A percentile compares a stretch with the other conserved stretches of the same genome.
These are phyloP conservation scores for Bradypodion pumilum DNA, from an alignment of 2,797 vertebrate species.

Conservation along the genomic window DNA sequence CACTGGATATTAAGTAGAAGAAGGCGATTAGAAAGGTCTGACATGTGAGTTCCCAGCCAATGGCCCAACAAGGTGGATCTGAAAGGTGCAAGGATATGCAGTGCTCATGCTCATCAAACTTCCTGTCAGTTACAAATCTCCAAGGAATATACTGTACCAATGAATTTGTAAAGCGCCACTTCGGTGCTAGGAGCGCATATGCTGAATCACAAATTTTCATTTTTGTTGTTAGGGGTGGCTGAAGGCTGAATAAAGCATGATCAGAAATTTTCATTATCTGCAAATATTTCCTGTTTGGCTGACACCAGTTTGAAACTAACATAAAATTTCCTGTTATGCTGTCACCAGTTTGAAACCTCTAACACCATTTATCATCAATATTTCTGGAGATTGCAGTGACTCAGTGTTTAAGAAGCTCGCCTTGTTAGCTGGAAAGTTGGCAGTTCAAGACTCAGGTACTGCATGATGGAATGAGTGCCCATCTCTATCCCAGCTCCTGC, in stretches of 20 bases:
- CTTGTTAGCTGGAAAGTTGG: too few relatives aligned
- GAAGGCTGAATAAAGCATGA: background rate
- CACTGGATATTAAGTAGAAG: background rate
- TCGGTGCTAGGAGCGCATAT: background rate
- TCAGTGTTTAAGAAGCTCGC: too few relatives aligned
- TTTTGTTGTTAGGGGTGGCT: background rate
- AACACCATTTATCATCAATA: too few relatives aligned
- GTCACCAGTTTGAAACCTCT: background rate
- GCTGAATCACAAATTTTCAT: background rate
- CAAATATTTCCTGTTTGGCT: background rate
- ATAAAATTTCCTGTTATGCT: background rate
- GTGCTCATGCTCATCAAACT: background rate
- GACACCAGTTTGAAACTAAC: background rate
- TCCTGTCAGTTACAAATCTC: background rate
- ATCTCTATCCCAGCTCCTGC: too few relatives aligned
- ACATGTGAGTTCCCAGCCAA: background rate
- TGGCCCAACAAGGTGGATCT: background rate
- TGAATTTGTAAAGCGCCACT: background rate
- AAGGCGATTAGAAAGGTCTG: background rate
- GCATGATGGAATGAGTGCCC: too few relatives aligned
- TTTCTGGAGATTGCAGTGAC: too few relatives aligned
- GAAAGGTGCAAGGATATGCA: background rate
- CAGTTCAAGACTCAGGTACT: too few relatives aligned
- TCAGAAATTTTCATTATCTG: background rate
- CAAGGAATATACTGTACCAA: background rate